A percentile compares a stretch with the other conserved stretches of the same genome.
Conservation (phyloP, 2,113 vertebrate species). For the Engraulis encrasicolus region DNA sequence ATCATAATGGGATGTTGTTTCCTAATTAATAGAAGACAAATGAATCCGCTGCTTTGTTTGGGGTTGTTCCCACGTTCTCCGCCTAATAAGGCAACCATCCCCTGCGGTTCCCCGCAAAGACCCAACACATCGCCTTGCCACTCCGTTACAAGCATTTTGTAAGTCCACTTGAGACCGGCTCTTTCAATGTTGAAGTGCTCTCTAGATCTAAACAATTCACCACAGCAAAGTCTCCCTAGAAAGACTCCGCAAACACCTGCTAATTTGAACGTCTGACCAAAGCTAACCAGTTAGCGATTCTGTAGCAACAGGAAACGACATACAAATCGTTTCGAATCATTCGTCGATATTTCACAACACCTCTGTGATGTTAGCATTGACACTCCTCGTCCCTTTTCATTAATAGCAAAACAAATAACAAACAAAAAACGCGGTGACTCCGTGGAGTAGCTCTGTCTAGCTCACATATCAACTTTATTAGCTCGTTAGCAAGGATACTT, state of each 20-base stretch:
- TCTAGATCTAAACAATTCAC: not conserved
- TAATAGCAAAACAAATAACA: too few relatives aligned
- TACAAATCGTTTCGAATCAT: too few relatives aligned
- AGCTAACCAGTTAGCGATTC: constrained; percentile 40
- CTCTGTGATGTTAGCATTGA: too few relatives aligned
- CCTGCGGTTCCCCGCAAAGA: not conserved
- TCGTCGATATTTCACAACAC: too few relatives aligned
- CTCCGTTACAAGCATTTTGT: not conserved
- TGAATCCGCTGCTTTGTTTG: not conserved
- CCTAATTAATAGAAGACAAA: not conserved
- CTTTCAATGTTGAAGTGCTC: not conserved
- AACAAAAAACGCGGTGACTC: too few relatives aligned
- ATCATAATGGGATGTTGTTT: not conserved
- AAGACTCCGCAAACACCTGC: too few relatives aligned
- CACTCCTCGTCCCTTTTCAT: too few relatives aligned
- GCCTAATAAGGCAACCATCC: not conserved
- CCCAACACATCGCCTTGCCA: not conserved
- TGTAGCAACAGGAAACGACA: not conserved
- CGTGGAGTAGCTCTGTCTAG: not conserved
- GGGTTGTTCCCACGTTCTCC: not conserved
- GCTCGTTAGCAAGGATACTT: not conserved
- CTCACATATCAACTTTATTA: not conserved
- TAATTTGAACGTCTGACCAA: not conserved
- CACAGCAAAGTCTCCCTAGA: too few relatives aligned
- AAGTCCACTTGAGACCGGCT: too few relatives aligned